Evolutionary conservation across 2,113 vertebrate genomes (phyloP), one percentile per base, ranked within the genome.

Genomic region (Chrysochloris asiatica): DNA sequence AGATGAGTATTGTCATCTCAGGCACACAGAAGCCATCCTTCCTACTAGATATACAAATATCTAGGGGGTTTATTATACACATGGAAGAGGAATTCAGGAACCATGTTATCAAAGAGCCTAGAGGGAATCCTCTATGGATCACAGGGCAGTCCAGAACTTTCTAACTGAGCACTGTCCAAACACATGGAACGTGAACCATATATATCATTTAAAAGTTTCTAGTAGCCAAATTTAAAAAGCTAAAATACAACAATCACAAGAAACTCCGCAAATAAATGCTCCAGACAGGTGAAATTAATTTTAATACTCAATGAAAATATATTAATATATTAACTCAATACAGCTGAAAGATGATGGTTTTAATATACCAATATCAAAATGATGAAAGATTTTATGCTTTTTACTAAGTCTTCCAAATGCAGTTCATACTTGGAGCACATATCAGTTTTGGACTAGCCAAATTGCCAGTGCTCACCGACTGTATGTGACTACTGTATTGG

Each of bases 401-500:
- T 47, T 9, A 19, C 2, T 63, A 24, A 36, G 14, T 71, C 43
- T 78, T 67, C 52, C 16, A 65, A 65, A 41, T 22, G 4, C 26
- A 12, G 47, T n/a, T 83, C 28, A 77, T 12, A 24, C 54, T 41
- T 43, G 3, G 26, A 28, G 30, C n/a, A 71, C 81, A 9, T 26
- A 28, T 86, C 6, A 10, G 0, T 54, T 75, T 48, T 33, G n/a
- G 30, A 65, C 9, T 17, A 12, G 67, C 19, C 24, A 26, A 16
- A 38, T 36, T 77, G 48, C 48, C 21, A 43, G 38, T 17, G 56
- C 30, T 83, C 22, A 6, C 8, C 10, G 72, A 50, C 83, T 21
- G 19, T 17, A 1, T 1, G 48, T 17, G 21, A 6, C 30, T 11
- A 0, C 22, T 10, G 26, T 11, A 13, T 2, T 2, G 4, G 43